These are phyloP conservation scores for Nyctibius bracteatus DNA, from an alignment of 2,113 vertebrate genomes.

Conservation along the genomic window DNA sequence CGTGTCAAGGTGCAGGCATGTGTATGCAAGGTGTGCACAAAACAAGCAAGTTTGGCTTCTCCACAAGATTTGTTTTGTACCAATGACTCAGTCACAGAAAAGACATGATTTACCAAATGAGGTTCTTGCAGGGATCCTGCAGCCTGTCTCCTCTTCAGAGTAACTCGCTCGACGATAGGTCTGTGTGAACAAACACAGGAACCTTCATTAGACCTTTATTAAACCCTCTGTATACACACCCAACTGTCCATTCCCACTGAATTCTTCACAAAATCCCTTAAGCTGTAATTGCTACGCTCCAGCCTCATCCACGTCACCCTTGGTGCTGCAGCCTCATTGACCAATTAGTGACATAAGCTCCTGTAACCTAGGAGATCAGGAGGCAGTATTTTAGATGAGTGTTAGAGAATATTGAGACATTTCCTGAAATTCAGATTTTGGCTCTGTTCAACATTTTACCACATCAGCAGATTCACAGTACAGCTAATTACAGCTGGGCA, in stretches of 20 bases:
- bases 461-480: background rate
- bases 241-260: background rate
- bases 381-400: background rate
- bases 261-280: background rate
- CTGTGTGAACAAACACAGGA: background rate
- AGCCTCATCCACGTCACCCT: background rate
- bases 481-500: background rate
- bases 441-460: background rate
- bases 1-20: background rate
- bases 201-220: background rate
- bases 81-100: background rate
- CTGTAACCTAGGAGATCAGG: constrained; percentile 55
- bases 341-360: constrained; percentile 27
- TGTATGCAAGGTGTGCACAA: accelerated
- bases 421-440: background rate
- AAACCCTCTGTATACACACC: background rate
- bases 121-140: background rate
- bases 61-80: background rate
- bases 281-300: background rate
- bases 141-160: background rate
- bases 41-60: background rate
- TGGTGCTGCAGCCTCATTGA: background rate
- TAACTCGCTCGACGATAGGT: background rate
- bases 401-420: background rate
- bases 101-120: background rate